A percentile compares a stretch with the other conserved stretches of the same genome.
These are phyloP conservation scores for Zoanthus gigantus DNA, from an alignment of 92 coral and sea anemone genomes.

Conservation along the genomic window DNA sequence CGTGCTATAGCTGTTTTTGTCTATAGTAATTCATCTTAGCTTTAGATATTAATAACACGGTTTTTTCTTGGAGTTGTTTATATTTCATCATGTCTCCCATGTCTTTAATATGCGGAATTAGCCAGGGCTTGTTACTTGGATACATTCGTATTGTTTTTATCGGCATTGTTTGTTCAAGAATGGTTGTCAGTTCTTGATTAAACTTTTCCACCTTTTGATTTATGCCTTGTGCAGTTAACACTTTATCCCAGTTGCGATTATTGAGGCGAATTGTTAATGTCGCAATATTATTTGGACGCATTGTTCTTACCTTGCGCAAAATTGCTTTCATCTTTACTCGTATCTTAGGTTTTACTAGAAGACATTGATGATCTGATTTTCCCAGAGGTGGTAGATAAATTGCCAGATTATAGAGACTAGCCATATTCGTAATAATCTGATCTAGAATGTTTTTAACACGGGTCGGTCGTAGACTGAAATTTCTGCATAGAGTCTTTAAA, in stretches of 20 bases:
- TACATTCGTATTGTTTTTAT: constrained; percentile 42
- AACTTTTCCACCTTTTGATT: constrained; percentile 33
- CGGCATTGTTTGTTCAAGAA: constrained; percentile 28
- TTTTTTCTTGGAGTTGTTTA: not conserved
- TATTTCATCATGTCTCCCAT: not conserved
- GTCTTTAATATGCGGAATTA: not conserved
- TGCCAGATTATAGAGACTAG: too few relatives aligned
- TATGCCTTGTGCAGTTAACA: constrained; percentile 52
- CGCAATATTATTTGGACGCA: constrained; percentile 55
- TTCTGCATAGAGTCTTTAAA: not conserved
- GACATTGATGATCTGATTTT: constrained; percentile 35
- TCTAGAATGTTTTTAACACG: not conserved
- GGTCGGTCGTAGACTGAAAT: constrained; percentile 15
- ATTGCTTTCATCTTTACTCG: constrained; percentile 34
- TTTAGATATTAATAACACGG: constrained; percentile 1
- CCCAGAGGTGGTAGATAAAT: constrained; percentile 37
- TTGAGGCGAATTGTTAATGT: constrained; percentile 41
- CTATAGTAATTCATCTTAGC: constrained; percentile 45
- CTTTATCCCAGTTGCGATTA: constrained; percentile 51
- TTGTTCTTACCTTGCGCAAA: constrained; percentile 35
- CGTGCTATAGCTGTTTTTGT: not conserved
- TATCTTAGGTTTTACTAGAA: constrained; percentile 39
- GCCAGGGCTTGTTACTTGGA: constrained; percentile 39
- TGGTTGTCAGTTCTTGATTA: constrained; percentile 22
- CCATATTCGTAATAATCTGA: not conserved